Evolutionary conservation across 1,140 invertebrate genomes (phyloP), one percentile per base, ranked within the genome.

Genomic region (Zaprionus capensis): DNA sequence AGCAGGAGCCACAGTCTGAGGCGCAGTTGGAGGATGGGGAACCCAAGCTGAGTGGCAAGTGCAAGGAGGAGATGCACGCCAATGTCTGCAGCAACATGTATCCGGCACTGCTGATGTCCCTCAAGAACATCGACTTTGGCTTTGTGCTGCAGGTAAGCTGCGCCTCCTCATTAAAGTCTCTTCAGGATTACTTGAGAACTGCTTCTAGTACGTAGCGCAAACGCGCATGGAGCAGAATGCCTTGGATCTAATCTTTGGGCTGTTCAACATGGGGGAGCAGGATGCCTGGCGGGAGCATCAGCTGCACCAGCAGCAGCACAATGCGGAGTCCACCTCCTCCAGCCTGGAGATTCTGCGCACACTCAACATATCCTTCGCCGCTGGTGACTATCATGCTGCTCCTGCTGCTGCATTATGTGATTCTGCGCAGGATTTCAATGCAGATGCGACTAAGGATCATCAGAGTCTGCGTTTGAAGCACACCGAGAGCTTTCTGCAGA

Each of bases 31-130:
- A 58, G 7, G 83, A 72, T 4, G 53, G 24, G 26, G 86, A 87
- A 36, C 80, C 76, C 7, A 84, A 80, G 51, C 4, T 90, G 12
- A 68, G 82, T 12, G 79, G 81, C 44, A 91, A 87, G 51, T 68
- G 78, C 17, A 90, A 92, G 64, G 82, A 83, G 71, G 78, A 91
- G 65, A 84, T 82, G 68, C 87, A 83, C 53, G 84, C 88, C 41
- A 91, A 92, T 76, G 91, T 94, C 15, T 94, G 93, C 71, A 94
- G 92, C 57, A 95, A 95, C 66, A 94, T 94, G 70, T 95, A 94
- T 78, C 94, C 95, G 4, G 93, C 93, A 24, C 92, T 95, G 63
- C 73, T 95, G 15, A 93, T 95, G 80, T 93, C 94, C 0, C 75
- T 94, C 17, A 94, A 93, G 67, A 93, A 94, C 59, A 93, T 95